Evolutionary conservation across 2,888 invertebrate genomes (phyloP).

Genomic region (Trisateles emortualis): DNA sequence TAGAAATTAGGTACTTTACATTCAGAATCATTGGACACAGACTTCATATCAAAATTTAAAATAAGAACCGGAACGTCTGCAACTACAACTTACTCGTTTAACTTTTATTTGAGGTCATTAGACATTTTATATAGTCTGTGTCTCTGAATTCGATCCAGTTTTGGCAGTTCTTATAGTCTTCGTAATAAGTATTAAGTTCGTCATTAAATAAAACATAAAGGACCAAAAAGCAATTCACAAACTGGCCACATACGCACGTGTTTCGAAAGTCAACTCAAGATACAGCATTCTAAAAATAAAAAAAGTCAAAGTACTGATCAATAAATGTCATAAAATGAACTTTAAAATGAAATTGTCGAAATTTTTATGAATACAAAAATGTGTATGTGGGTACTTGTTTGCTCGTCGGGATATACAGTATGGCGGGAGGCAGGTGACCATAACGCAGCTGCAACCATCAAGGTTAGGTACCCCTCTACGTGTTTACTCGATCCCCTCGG

Average conservation of each 20-base stretch:
- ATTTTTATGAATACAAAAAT: slow-evolving; percentile 51
- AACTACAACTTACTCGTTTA: too few species aligned
- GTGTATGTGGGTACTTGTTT: slow-evolving; percentile 65
- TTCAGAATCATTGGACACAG: too few species aligned
- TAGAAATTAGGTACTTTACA: too few species aligned
- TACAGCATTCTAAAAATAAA: slow-evolving; percentile 23
- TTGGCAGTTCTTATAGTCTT: not conserved
- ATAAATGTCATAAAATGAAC: slow-evolving; percentile 49
- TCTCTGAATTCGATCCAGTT: not conserved
- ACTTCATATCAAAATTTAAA: too few species aligned
- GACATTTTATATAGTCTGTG: not conserved
- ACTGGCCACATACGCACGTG: slow-evolving; percentile 4
- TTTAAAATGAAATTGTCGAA: slow-evolving; percentile 51
- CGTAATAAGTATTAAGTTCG: not conserved
- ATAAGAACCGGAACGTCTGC: too few species aligned
- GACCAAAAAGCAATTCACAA: slow-evolving; percentile 2
- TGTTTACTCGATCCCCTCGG: slow-evolving; percentile 59
- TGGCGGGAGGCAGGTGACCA: slow-evolving; percentile 79
- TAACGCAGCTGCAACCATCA: slow-evolving; percentile 77
- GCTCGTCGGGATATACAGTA: slow-evolving; percentile 63
- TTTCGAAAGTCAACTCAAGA: not conserved
- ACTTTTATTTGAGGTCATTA: too few species aligned
- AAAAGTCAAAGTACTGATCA: slow-evolving; percentile 18
- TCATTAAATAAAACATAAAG: slow-evolving; percentile 1
- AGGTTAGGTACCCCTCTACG: slow-evolving; percentile 74